Base-by-base conservation (phyloP, 2,113 vertebrate species). In the Eptatretus burgeri region DNA sequence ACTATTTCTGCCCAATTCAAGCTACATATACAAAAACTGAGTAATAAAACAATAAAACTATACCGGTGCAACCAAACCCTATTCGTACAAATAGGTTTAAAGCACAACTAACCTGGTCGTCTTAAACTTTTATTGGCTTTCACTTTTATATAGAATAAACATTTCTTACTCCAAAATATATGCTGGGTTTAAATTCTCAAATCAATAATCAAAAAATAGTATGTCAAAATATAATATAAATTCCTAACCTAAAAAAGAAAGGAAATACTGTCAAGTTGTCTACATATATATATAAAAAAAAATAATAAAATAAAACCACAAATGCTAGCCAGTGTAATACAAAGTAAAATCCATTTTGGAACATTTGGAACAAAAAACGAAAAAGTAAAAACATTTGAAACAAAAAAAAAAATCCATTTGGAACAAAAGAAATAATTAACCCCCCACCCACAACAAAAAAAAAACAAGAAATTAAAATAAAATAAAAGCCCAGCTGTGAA, bases 11-110 rank as follows among this genome's bases (percentile, higher is more conserved):
- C 82, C 91, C 82, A 93, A 89, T 83, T 86, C 88, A 93, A 80
- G 82, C 85, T 88, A 91, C 87, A 91, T 91, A 86, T 91, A 91
- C 85, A 91, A 81, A 89, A 93, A 93, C 83, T 60, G 79, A 87
- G 85, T 91, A 83, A 82, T 93, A 93, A 93, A 91, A 82, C 93
- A 95, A 93, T 79, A 84, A 93, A 91, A 87, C 82, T 93, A 87
- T 78, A 84, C 82, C 81, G 87, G 84, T 81, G 81, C 81, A 87
- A 93, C 85, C 85, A 82, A 93, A 86, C 78, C 77, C 79, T 82
- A 78, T 81, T 76, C 82, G 86, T 80, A 91, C 81, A 93, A 88
- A 93, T 81, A 83, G 83, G 83, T 88, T 78, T 89, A 91, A 95
- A 81, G 80, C 78, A 82, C 78, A 77, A 84, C 75, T 69, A 74